Evolutionary conservation across 30 jellyfish, hydroid and myxozoan genomes (phyloP).

Genomic region (Nemopilema nomurai): DNA sequence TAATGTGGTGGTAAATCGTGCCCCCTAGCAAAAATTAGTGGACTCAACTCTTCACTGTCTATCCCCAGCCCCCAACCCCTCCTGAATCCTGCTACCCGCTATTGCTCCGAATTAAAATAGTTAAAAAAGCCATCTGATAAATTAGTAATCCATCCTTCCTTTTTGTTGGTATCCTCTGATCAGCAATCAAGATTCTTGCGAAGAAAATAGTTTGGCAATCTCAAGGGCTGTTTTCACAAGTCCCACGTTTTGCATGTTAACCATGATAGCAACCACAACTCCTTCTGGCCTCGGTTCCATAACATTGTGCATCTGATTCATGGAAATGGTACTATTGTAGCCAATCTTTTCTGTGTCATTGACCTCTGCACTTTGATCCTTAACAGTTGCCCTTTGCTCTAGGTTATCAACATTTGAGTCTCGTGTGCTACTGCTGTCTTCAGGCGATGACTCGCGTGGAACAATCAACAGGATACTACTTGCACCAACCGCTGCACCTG

Average conservation of each 20-base stretch:
- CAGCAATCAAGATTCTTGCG: neutral
- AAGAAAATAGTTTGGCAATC: slow-evolving; percentile 25
- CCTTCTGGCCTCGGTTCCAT: slow-evolving; percentile 32
- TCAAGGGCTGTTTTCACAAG: slow-evolving; percentile 45
- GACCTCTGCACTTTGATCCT: slow-evolving; percentile 1
- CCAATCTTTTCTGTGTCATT: neutral
- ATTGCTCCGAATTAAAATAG: too few relatives aligned
- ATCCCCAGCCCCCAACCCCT: too few relatives aligned
- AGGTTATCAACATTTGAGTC: neutral
- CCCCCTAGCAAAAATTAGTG: too few relatives aligned
- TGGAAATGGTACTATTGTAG: neutral
- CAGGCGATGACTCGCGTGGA: neutral
- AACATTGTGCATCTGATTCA: neutral
- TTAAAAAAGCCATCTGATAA: too few relatives aligned
- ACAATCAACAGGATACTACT: slow-evolving; percentile 54
- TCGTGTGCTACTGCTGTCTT: neutral
- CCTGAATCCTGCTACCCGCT: too few relatives aligned
- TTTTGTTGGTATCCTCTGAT: too few relatives aligned
- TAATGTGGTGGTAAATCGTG: too few relatives aligned
- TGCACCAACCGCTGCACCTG: slow-evolving; percentile 70
- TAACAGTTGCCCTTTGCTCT: neutral
- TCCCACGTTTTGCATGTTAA: slow-evolving; percentile 46
- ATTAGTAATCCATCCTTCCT: too few relatives aligned
- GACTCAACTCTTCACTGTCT: too few relatives aligned
- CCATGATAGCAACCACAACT: slow-evolving; percentile 57